Evolutionary conservation across 1,140 invertebrate genomes (phyloP).

Genomic region (Bombus polaris): DNA sequence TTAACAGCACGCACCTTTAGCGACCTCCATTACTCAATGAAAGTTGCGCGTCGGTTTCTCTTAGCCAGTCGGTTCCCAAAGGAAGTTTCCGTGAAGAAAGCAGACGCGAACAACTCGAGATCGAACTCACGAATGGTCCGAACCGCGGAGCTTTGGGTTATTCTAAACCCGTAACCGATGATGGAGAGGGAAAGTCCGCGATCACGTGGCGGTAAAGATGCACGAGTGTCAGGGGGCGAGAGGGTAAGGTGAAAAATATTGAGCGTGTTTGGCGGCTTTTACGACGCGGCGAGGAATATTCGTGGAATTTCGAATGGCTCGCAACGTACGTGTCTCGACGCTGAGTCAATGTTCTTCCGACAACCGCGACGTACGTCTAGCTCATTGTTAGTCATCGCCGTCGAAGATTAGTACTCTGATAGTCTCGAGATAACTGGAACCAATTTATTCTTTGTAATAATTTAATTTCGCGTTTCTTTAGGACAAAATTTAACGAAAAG

Average conservation of each 20-base stretch:
- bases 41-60: not conserved
- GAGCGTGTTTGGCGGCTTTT: constrained; percentile 29
- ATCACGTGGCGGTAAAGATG: constrained; percentile 53
- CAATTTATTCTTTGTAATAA: not conserved
- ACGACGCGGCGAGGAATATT: constrained; percentile 59
- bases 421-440: not conserved
- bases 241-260: constrained; percentile 31
- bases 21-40: constrained; percentile 71
- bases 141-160: constrained; percentile 71
- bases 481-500: not conserved
- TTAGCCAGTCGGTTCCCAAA: not conserved
- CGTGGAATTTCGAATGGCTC: constrained; percentile 63
- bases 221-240: not conserved
- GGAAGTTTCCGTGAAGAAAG: not conserved
- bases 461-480: not conserved
- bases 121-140: constrained; percentile 70
- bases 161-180: constrained; percentile 66
- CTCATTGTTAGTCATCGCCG: not conserved
- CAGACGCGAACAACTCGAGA: constrained; percentile 43
- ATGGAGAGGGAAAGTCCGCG: constrained; percentile 51
- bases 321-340: constrained; percentile 29
- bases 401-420: not conserved
- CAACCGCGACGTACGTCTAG: not conserved
- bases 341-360: constrained; percentile 64
- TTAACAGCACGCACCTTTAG: constrained; percentile 70